phyloP scores from a whole-genome alignment of 2,797 vertebrate species.

The Xiphophorus birchmanni region DNA sequence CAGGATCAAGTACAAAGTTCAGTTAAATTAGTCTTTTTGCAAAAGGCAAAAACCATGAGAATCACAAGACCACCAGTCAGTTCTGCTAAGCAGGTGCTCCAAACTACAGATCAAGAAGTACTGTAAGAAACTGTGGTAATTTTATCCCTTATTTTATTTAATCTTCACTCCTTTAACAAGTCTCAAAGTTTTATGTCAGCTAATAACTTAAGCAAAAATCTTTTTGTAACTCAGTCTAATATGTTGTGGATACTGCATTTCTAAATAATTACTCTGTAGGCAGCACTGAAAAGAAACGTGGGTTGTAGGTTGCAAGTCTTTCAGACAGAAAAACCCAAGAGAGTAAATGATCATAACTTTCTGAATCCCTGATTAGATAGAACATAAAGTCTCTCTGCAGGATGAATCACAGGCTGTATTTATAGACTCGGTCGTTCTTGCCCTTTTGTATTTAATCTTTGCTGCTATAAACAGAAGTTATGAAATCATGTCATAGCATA shows the following conservation, averaged over 20 bases:
- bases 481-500: slow-evolving; percentile 5
- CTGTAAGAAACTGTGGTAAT: slow-evolving; percentile 51
- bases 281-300: slow-evolving; percentile 34
- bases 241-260: slow-evolving; percentile 24
- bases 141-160: slow-evolving; percentile 62
- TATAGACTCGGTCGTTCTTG: slow-evolving; percentile 2
- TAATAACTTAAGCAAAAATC: not conserved
- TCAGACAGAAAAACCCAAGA: slow-evolving; percentile 23
- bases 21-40: slow-evolving; percentile 80
- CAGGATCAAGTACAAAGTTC: slow-evolving; percentile 81
- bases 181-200: slow-evolving; percentile 13
- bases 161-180: slow-evolving; percentile 30
- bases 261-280: slow-evolving; percentile 18
- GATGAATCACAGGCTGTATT: slow-evolving; percentile 39
- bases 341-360: slow-evolving; percentile 25
- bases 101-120: slow-evolving; percentile 55
- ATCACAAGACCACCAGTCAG: slow-evolving; percentile 78
- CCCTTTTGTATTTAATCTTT: slow-evolving; percentile 15
- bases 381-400: slow-evolving; percentile 28
- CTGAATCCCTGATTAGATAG: slow-evolving; percentile 38
- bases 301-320: slow-evolving; percentile 34
- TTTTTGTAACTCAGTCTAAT: slow-evolving; percentile 10
- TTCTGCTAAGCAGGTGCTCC: slow-evolving; percentile 65
- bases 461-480: slow-evolving; percentile 4
- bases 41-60: slow-evolving; percentile 71